Percentiles rank a stretch among this genome's conserved stretches.
phyloP scores from a whole-genome alignment of 2,113 vertebrate genomes.

The Tachysurus vachellii region DNA sequence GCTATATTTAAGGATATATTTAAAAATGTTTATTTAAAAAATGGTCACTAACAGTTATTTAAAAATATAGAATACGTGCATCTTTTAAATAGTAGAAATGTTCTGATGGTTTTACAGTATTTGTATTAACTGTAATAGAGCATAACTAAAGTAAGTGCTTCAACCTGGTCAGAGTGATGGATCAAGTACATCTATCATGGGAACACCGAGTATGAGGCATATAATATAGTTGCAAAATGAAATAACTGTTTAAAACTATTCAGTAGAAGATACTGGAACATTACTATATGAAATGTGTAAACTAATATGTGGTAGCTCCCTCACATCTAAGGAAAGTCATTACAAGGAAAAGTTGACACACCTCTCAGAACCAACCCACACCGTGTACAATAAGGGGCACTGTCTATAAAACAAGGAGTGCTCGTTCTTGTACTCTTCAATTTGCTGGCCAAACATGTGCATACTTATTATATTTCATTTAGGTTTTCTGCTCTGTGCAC shows the following conservation, averaged over 20 bases:
- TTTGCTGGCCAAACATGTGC: slow-evolving; percentile 14
- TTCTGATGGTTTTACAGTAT: too few relatives aligned
- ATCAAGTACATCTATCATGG: not conserved
- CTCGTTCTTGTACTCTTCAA: slow-evolving; percentile 3
- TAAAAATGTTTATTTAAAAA: too few relatives aligned
- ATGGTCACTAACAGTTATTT: too few relatives aligned
- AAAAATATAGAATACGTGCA: too few relatives aligned
- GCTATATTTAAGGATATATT: too few relatives aligned
- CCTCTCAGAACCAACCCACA: not conserved
- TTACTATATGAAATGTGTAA: not conserved
- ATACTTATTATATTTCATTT: slow-evolving; percentile 9
- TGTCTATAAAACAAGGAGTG: slow-evolving; percentile 30
- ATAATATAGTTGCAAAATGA: not conserved
- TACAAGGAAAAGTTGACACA: not conserved
- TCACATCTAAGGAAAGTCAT: not conserved
- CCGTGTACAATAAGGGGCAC: not conserved
- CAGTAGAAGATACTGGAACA: not conserved
- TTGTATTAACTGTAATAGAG: too few relatives aligned
- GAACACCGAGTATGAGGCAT: not conserved
- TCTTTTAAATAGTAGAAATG: too few relatives aligned
- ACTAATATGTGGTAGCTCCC: not conserved
- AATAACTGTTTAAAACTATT: not conserved
- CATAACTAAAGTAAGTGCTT: not conserved
- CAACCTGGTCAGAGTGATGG: not conserved
- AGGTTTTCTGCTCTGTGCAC: slow-evolving; percentile 46